phyloP scores from a whole-genome alignment of 2,113 vertebrate genomes.

The human (Homo sapiens) region GRCh38 chr11:259501-260000 shows the following conservation, averaged over 20 bases:
- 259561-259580: not conserved
- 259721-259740: not conserved
- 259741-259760: not conserved
- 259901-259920: not conserved
- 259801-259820: not conserved
- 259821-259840: not conserved
- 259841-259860: not conserved
- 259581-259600: not conserved
- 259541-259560: too few relatives aligned
- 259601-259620: not conserved
- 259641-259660: too few relatives aligned
- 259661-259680: too few relatives aligned
- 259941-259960: not conserved
- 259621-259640: not conserved
- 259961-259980: too few relatives aligned
- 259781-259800: too few relatives aligned
- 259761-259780: too few relatives aligned
- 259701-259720: not conserved
- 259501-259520: not conserved
- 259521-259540: not conserved
- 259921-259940: not conserved
- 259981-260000: too few relatives aligned
- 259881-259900: accelerated
- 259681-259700: not conserved
- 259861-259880: not conserved